These are phyloP conservation scores for Plagodis pulveraria DNA, from an alignment of 2,888 invertebrate genomes.

Conservation along the genomic window DNA sequence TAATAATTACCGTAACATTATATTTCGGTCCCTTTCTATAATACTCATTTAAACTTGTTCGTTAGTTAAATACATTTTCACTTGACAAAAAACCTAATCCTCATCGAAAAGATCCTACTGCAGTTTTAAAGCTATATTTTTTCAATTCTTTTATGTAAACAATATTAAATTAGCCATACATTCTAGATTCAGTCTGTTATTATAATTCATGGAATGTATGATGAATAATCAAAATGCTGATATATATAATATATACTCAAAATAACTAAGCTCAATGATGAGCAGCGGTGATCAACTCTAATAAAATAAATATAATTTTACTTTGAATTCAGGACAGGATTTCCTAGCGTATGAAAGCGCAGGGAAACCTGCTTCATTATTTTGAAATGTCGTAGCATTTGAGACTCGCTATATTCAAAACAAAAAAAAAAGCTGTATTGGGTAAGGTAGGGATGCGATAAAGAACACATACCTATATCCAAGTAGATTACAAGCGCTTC, in stretches of 20 bases:
- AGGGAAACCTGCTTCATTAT: no score
- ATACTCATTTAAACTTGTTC: slow-evolving; percentile 57
- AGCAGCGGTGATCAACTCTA: neutral
- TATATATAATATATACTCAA: slow-evolving; percentile 4
- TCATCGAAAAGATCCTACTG: slow-evolving; percentile 23
- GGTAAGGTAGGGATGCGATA: neutral
- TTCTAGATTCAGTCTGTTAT: slow-evolving; percentile 64
- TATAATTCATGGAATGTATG: slow-evolving; percentile 64
- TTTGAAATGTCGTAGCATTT: no score
- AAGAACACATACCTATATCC: no score
- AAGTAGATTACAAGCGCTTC: no score
- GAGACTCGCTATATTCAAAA: slow-evolving; percentile 1
- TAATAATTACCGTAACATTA: slow-evolving; percentile 59
- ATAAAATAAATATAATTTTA: no score
- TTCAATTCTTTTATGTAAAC: slow-evolving; percentile 42
- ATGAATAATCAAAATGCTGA: slow-evolving; percentile 28
- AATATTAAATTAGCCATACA: slow-evolving; percentile 50
- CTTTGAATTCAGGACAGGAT: no score
- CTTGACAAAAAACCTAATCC: slow-evolving; percentile 19
- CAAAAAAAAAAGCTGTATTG: neutral
- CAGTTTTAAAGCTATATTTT: slow-evolving; percentile 36
- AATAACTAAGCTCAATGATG: neutral
- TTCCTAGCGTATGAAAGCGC: no score
- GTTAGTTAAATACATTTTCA: slow-evolving; percentile 30
- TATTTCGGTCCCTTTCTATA: slow-evolving; percentile 74